These are phyloP conservation scores for Diorhabda elongata DNA, from an alignment of 1,140 invertebrate species.

Conservation along the genomic window DNA sequence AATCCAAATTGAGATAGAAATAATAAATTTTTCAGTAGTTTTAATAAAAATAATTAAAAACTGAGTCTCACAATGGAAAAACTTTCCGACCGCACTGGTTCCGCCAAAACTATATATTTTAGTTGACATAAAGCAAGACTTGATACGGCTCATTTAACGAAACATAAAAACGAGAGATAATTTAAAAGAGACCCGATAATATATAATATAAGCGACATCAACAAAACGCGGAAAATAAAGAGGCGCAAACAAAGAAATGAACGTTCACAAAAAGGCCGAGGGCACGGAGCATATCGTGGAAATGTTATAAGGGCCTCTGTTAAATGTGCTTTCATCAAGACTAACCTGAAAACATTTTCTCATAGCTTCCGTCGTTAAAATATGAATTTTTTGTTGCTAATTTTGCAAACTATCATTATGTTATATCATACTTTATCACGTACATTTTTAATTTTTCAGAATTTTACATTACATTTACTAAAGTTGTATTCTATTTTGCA, in stretches of 20 bases:
- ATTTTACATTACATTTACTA: too few relatives aligned
- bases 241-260: conserved; percentile 10
- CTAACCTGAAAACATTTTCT: conserved; percentile 10
- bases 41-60: too few relatives aligned
- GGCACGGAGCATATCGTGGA: conserved; percentile 9
- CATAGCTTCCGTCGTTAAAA: background rate
- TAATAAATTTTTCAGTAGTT: too few relatives aligned
- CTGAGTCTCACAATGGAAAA: too few relatives aligned
- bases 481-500: too few relatives aligned
- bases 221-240: conserved; percentile 8
- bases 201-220: conserved; percentile 3
- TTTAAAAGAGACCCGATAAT: conserved; percentile 6
- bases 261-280: conserved; percentile 11
- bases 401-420: too few relatives aligned
- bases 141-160: background rate
- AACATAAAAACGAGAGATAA: conserved; percentile 9
- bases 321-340: background rate
- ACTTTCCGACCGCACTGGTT: background rate
- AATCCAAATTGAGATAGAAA: too few relatives aligned
- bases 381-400: background rate
- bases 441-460: too few relatives aligned
- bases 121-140: conserved; percentile 1
- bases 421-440: too few relatives aligned
- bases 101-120: conserved; percentile 4
- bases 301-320: conserved; percentile 9